Evolutionary conservation across 2,113 vertebrate species (phyloP).

Genomic region (Mormyrus iriodes): DNA sequence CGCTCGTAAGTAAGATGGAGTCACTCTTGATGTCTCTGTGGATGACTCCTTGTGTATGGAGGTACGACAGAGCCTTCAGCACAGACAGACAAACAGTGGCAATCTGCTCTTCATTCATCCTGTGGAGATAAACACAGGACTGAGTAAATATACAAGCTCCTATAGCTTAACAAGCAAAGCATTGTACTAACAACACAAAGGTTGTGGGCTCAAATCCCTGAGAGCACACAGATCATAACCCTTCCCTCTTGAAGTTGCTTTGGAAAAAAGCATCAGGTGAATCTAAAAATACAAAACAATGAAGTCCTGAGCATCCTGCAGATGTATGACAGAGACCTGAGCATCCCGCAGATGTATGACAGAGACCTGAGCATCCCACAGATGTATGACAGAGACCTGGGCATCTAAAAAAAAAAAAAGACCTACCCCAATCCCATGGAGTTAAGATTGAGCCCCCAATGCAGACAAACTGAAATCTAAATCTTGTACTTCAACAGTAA

Average conservation of each 20-base stretch:
- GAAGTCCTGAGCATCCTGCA: background rate
- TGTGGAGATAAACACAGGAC: slow-evolving; percentile 40
- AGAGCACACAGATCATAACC: background rate
- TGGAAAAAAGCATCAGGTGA: background rate
- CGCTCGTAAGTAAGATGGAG: slow-evolving; percentile 94
- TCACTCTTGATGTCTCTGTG: slow-evolving; percentile 98
- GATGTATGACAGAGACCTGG: background rate
- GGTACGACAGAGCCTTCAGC: slow-evolving; percentile 85
- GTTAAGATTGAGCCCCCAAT: background rate
- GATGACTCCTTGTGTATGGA: slow-evolving; percentile 96
- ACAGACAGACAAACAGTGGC: slow-evolving; percentile 93
- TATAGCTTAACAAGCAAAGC: background rate
- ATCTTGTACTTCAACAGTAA: background rate
- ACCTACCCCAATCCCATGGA: background rate
- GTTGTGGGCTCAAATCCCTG: background rate
- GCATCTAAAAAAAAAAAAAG: slow-evolving; percentile 24
- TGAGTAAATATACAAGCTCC: background rate
- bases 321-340: background rate
- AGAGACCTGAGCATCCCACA: background rate
- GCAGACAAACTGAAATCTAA: background rate
- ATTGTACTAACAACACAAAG: background rate
- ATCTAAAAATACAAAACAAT: too few species aligned
- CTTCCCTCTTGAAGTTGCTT: background rate
- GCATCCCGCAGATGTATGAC: background rate
- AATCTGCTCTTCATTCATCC: slow-evolving; percentile 99